Conservation (phyloP, 2,797 vertebrate species). For the Rhinatrema bivittatum region DNA sequence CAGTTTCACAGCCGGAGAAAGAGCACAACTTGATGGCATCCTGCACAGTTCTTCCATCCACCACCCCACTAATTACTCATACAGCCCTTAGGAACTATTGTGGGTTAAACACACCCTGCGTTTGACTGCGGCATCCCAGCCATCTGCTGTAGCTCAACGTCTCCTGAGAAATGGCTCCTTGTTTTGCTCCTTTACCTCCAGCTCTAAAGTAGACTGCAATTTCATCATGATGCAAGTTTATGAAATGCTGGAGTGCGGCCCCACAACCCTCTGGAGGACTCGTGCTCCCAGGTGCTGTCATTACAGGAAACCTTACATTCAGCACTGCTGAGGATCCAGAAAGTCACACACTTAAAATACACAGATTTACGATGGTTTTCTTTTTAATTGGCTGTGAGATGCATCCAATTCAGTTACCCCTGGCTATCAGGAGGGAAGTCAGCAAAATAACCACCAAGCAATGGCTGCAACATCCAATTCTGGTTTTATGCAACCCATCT, state of each 20-base stretch:
- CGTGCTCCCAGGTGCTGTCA: conserved; percentile 4
- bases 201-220: neutral
- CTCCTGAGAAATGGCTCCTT: neutral
- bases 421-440: conserved; percentile 16
- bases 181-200: neutral
- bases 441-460: conserved; percentile 8
- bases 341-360: neutral
- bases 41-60: no score
- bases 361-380: conserved; percentile 1
- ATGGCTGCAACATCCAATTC: no score
- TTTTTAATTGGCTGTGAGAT: conserved; percentile 22
- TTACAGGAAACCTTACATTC: conserved; percentile 4
- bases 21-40: no score
- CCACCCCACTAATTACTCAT: no score
- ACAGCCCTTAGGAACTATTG: no score
- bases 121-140: no score
- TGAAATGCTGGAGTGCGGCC: conserved; percentile 1
- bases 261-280: conserved; percentile 4
- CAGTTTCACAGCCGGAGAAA: no score
- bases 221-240: conserved; percentile 1
- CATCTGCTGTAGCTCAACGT: neutral
- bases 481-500: no score
- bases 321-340: conserved; percentile 2
- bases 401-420: conserved; percentile 2
- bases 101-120: no score